Evolutionary conservation across 2,888 invertebrate genomes (phyloP).

Genomic region (Thymelicus acteon): DNA sequence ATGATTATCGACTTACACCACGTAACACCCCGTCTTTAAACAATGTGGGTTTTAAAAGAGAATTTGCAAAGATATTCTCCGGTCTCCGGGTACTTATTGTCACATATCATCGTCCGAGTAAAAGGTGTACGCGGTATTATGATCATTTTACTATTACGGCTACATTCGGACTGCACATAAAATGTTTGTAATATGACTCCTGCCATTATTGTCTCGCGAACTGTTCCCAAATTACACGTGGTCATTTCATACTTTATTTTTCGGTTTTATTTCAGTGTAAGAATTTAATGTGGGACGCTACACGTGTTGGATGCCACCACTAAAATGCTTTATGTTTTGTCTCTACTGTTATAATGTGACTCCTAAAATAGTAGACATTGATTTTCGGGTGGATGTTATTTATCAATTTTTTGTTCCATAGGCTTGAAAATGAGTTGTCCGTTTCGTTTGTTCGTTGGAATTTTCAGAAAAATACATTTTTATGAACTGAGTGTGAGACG

Average conservation of each 20-base stretch:
- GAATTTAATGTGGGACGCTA: conserved; percentile 10
- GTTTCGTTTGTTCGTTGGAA: neutral
- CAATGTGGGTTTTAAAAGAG: neutral
- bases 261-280: conserved; percentile 7
- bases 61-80: conserved; percentile 34
- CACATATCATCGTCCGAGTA: conserved; percentile 53
- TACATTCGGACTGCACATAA: conserved; percentile 73
- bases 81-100: conserved; percentile 50
- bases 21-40: conserved; percentile 8
- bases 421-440: neutral
- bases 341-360: neutral
- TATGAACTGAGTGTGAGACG: neutral
- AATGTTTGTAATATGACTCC: conserved; percentile 59
- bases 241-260: conserved; percentile 26
- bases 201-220: conserved; percentile 44
- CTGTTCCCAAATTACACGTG: conserved; percentile 22
- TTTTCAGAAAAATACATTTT: neutral
- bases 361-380: neutral
- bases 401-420: too few relatives aligned
- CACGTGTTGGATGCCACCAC: neutral
- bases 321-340: conserved; percentile 8
- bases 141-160: conserved; percentile 77
- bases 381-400: neutral
- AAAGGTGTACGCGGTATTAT: conserved; percentile 71
- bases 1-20: conserved; percentile 37